Conservation (phyloP, 1,140 invertebrate genomes). For the Drosophila arizonae region DNA sequence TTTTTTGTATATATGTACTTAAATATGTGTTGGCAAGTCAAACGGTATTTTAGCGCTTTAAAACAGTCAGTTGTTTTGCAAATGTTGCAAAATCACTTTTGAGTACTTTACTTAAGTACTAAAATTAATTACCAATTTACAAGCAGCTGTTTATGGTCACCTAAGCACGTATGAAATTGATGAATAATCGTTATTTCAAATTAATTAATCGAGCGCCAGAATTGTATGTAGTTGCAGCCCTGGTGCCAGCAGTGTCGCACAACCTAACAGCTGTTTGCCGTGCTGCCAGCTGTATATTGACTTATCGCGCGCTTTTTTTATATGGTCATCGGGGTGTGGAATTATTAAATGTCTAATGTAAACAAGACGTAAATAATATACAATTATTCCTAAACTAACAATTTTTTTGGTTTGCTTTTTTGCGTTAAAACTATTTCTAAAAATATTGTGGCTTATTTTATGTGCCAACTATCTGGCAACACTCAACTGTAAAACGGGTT, state of each 20-base stretch:
- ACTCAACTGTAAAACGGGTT: conserved; percentile 23
- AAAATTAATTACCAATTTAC: conserved; percentile 6
- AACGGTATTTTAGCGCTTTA: background rate
- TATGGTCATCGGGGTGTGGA: too few relatives aligned
- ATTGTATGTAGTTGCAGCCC: conserved; percentile 5
- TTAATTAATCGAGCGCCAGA: conserved; percentile 11
- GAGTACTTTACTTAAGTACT: conserved; percentile 1
- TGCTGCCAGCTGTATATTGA: conserved; percentile 26
- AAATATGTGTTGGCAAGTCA: background rate
- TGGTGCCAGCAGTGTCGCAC: conserved; percentile 32
- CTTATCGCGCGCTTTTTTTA: conserved; percentile 29
- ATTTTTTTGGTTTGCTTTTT: background rate
- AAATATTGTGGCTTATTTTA: background rate
- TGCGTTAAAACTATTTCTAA: background rate
- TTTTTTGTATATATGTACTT: background rate
- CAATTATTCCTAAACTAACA: background rate
- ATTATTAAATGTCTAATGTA: too few relatives aligned
- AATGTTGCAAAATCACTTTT: conserved; percentile 13
- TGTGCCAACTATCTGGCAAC: conserved; percentile 27
- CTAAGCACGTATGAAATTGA: background rate
- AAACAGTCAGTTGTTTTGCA: background rate
- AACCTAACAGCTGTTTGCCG: conserved; percentile 24
- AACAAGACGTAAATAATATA: too few relatives aligned
- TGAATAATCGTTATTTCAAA: conserved; percentile 12
- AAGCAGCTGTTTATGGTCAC: conserved; percentile 8